Conservation (phyloP, 2,113 vertebrate species). For the Oryzias celebensis region DNA sequence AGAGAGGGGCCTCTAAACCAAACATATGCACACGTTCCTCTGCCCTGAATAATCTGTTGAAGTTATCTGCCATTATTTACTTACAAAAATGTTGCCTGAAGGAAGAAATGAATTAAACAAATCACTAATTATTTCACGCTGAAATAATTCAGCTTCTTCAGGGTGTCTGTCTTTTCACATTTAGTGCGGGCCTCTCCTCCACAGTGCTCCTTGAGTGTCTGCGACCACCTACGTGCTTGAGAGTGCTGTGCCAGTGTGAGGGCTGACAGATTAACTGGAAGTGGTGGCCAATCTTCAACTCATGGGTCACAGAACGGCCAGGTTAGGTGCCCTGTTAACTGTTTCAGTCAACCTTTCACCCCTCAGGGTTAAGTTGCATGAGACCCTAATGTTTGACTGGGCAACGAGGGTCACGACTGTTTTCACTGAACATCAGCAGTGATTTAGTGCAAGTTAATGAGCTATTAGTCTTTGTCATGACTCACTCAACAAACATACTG, state of each 20-base stretch:
- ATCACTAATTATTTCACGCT: not conserved
- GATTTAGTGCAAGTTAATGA: conserved; percentile 66
- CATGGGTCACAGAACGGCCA: conserved; percentile 46
- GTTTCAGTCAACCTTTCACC: conserved; percentile 62
- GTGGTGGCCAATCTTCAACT: conserved; percentile 31
- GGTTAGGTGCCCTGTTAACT: conserved; percentile 64
- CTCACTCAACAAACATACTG: conserved; percentile 15
- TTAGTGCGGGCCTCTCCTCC: too few species aligned
- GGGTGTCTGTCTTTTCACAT: not conserved
- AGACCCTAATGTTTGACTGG: conserved; percentile 40
- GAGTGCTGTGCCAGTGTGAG: conserved; percentile 11
- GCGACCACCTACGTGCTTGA: not conserved
- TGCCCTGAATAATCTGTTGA: conserved; percentile 21
- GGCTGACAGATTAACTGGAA: conserved; percentile 53
- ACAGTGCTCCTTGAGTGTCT: not conserved
- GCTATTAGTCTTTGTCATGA: conserved; percentile 66
- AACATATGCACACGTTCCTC: conserved; percentile 47
- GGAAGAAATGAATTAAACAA: not conserved
- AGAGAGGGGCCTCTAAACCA: conserved; percentile 31
- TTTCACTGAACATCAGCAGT: conserved; percentile 66
- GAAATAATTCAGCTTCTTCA: not conserved
- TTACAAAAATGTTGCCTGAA: conserved; percentile 3
- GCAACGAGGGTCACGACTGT: conserved; percentile 59
- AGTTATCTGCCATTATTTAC: not conserved
- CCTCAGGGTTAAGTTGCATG: conserved; percentile 34